phyloP scores from a whole-genome alignment of 2,113 vertebrate species.

The Lepisosteus osseus region DNA sequence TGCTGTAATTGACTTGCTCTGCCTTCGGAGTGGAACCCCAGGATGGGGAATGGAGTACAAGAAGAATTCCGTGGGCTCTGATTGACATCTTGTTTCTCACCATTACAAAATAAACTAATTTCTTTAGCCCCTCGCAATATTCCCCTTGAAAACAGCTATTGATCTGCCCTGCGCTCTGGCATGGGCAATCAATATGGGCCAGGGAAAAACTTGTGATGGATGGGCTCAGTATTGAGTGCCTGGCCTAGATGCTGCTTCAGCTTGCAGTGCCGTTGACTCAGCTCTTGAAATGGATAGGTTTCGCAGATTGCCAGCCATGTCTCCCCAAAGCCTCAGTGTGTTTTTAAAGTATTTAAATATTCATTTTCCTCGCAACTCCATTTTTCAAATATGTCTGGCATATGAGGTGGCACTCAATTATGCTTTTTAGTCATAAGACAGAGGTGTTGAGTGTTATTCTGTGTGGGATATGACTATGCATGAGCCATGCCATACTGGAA shows the following conservation, averaged over 20 bases:
- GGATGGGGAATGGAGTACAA: not conserved
- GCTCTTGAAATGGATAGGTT: constrained; percentile 34
- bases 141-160: constrained; percentile 56
- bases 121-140: constrained; percentile 48
- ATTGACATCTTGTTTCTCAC: constrained; percentile 42
- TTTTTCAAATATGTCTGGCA: not conserved
- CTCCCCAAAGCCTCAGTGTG: not conserved
- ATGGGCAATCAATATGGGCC: constrained; percentile 52
- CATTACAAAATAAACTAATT: constrained; percentile 60
- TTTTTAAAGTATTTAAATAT: constrained; percentile 1
- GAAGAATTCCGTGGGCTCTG: not conserved
- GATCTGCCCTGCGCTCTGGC: constrained; percentile 51
- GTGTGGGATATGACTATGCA: no score
- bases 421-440: no score
- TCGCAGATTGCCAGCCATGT: constrained; percentile 17
- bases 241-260: constrained; percentile 26
- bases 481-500: no score
- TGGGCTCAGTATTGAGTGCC: constrained; percentile 45
- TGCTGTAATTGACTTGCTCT: not conserved
- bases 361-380: not conserved
- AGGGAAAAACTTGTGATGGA: constrained; percentile 56
- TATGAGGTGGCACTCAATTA: no score
- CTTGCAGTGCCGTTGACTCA: constrained; percentile 32
- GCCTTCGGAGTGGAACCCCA: not conserved
- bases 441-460: no score